phyloP scores from a whole-genome alignment of 2,888 invertebrate genomes.

The Abrostola triplasia region DNA sequence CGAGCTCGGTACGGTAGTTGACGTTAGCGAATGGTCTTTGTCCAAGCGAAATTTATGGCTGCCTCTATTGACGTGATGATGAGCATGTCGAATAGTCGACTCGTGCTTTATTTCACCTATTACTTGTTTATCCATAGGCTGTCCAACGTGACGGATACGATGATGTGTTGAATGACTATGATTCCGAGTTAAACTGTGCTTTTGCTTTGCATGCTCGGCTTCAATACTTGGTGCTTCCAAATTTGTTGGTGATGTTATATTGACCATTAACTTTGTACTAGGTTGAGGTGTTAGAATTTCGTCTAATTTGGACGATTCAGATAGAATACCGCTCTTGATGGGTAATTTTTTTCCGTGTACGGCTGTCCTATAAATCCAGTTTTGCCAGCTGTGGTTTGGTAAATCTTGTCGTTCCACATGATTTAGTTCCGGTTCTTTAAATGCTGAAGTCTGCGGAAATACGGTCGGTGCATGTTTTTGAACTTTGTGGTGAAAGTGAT shows the following conservation, averaged over 20 bases:
- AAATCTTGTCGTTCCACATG: conserved; percentile 4
- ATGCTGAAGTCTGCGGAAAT: too few relatives aligned
- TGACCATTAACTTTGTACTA: conserved; percentile 11
- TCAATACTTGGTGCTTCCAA: conserved; percentile 2
- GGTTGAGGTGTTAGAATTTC: conserved; percentile 30
- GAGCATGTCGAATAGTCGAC: not conserved
- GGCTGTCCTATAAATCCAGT: conserved; percentile 22
- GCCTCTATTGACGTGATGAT: conserved; percentile 52
- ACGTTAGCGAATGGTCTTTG: conserved; percentile 36
- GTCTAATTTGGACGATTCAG: conserved; percentile 54
- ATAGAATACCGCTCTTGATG: conserved; percentile 15
- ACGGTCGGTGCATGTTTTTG: too few relatives aligned
- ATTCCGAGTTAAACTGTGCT: conserved; percentile 2
- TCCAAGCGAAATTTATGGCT: conserved; percentile 62
- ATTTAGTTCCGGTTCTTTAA: too few relatives aligned
- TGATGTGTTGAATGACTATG: not conserved
- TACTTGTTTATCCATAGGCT: conserved; percentile 6
- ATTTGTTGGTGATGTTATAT: not conserved
- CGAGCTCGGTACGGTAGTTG: conserved; percentile 14
- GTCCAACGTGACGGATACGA: not conserved
- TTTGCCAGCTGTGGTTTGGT: conserved; percentile 11
- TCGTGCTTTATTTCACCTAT: conserved; percentile 1
- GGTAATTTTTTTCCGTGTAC: conserved; percentile 25
- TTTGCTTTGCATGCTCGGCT: conserved; percentile 9
- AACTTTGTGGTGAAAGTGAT: too few relatives aligned